Conservation (phyloP, 2,888 invertebrate species). For the Phytoseiulus persimilis region DNA sequence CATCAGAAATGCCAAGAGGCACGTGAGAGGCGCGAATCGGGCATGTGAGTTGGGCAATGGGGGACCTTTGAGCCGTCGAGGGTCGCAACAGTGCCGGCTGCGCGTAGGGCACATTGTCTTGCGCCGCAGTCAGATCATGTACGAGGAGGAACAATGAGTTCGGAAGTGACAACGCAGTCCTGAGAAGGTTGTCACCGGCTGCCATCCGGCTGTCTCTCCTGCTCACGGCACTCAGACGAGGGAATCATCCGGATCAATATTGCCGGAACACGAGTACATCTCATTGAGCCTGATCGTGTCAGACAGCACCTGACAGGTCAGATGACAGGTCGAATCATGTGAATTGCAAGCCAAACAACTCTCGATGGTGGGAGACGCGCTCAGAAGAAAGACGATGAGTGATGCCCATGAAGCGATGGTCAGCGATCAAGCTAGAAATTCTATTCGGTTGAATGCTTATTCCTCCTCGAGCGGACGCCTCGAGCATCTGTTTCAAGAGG, state of each 20-base stretch:
- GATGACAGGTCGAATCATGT: neutral
- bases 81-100: too few relatives aligned
- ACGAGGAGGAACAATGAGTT: too few relatives aligned
- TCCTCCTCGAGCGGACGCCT: too few relatives aligned
- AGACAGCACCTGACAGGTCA: neutral
- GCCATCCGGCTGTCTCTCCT: neutral
- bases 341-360: neutral
- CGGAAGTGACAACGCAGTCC: neutral
- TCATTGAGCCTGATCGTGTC: neutral
- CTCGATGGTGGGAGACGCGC: neutral
- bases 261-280: neutral
- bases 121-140: too few relatives aligned
- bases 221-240: neutral
- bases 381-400: neutral
- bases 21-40: too few relatives aligned
- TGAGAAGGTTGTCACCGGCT: neutral
- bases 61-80: too few relatives aligned
- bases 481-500: too few relatives aligned
- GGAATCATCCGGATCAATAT: neutral
- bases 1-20: too few relatives aligned
- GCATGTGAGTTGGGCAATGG: too few relatives aligned
- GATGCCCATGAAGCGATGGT: neutral
- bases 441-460: too few relatives aligned
- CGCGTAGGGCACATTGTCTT: too few relatives aligned
- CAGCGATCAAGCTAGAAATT: neutral